These are phyloP conservation scores for Erynnis tages DNA, from an alignment of 2,888 invertebrate genomes.

Conservation along the genomic window DNA sequence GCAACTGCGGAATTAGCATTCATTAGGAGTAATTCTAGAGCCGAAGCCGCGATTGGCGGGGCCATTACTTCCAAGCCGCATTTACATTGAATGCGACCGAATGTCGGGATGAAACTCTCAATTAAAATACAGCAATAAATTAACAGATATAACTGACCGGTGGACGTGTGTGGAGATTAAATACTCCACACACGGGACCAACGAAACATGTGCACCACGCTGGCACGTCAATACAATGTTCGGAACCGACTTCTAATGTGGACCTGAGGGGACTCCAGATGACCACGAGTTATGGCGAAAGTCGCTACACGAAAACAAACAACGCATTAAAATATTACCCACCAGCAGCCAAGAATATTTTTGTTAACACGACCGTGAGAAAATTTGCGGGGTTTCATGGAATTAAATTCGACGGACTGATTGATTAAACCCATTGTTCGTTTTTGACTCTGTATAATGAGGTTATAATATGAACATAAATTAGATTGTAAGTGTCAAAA, in stretches of 20 bases:
- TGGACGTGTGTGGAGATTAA: constrained; percentile 24
- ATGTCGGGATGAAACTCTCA: constrained; percentile 55
- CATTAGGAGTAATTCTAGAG: constrained; percentile 26
- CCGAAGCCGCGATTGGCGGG: constrained; percentile 31
- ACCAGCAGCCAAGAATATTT: not conserved
- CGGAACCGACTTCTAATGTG: constrained; percentile 5
- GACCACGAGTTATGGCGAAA: not conserved
- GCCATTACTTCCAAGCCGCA: constrained; percentile 66
- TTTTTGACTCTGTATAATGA: no score
- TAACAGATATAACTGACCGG: constrained; percentile 49
- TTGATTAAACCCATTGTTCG: no score
- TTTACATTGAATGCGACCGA: constrained; percentile 74
- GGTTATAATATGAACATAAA: no score
- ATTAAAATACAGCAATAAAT: constrained; percentile 76
- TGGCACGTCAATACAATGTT: constrained; percentile 16
- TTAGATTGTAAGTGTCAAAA: no score
- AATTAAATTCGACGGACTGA: no score
- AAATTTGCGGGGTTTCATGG: no score
- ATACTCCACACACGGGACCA: constrained; percentile 2
- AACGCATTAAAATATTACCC: not conserved
- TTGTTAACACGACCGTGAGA: no score
- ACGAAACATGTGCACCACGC: not conserved
- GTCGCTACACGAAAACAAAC: not conserved
- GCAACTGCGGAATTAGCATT: constrained; percentile 32
- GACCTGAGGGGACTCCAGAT: not conserved